Conservation (phyloP, 2,888 invertebrate genomes). For the Microchrysa polita region DNA sequence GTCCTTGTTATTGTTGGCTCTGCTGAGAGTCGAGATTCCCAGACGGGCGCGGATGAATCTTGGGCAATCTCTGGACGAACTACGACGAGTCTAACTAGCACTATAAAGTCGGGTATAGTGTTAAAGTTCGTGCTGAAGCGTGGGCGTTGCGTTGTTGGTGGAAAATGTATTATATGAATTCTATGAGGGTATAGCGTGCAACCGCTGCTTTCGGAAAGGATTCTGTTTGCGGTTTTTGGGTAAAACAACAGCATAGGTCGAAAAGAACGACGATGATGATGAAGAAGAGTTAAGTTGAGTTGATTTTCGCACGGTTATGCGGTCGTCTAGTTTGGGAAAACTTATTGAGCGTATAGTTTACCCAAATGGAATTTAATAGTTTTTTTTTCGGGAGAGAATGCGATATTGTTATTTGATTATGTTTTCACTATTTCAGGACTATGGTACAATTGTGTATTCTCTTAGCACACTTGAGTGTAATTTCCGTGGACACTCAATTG, state of each 20-base stretch:
- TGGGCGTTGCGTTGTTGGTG: too few relatives aligned
- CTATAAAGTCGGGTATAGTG: too few relatives aligned
- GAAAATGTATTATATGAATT: too few relatives aligned
- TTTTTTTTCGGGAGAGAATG: constrained; percentile 23
- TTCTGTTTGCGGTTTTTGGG: constrained; percentile 49
- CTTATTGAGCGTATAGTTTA: constrained; percentile 33
- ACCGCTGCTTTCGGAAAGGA: constrained; percentile 27
- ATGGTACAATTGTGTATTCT: too few relatives aligned
- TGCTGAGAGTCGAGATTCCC: neutral
- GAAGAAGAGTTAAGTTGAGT: constrained; percentile 14
- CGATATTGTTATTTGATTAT: constrained; percentile 21
- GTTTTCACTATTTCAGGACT: neutral
- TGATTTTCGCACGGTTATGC: constrained; percentile 45
- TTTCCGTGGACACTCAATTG: too few relatives aligned
- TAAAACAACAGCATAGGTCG: constrained; percentile 2
- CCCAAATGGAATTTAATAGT: constrained; percentile 23
- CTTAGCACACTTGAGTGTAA: too few relatives aligned
- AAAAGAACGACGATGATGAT: too few relatives aligned
- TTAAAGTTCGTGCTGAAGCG: too few relatives aligned
- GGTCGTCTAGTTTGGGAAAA: constrained; percentile 16
- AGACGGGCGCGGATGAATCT: neutral
- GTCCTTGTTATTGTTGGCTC: constrained; percentile 5
- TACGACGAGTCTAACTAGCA: constrained; percentile 36
- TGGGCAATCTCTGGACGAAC: constrained; percentile 24
- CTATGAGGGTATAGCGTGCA: too few relatives aligned